Percentiles rank a stretch among this genome's conserved stretches.
These are phyloP conservation scores for Bothrops jararaca DNA, from an alignment of 2,113 vertebrate genomes.

Conservation along the genomic window DNA sequence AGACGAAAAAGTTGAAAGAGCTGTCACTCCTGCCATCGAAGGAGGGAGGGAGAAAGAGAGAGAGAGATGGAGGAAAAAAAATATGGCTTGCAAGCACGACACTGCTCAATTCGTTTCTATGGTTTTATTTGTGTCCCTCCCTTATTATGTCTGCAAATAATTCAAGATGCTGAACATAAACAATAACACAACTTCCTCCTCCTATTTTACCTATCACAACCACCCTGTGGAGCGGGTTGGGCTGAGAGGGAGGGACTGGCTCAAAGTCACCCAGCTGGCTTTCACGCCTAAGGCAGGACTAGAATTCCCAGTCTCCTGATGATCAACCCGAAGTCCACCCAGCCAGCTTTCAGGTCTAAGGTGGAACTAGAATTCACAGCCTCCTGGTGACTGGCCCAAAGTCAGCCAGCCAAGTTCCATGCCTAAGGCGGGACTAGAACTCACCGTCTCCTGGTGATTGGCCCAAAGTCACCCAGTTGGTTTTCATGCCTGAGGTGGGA, in stretches of 20 bases:
- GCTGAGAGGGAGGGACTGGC: neutral
- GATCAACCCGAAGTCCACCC: too few species aligned
- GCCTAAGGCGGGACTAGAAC: too few species aligned
- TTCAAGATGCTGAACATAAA: too few species aligned
- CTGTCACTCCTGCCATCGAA: constrained; percentile 85
- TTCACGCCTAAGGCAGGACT: too few species aligned
- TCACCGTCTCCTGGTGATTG: neutral
- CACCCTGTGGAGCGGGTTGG: too few species aligned
- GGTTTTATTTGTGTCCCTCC: too few species aligned
- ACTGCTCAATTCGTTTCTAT: too few species aligned
- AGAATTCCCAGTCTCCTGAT: too few species aligned
- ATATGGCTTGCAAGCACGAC: rapidly evolving
- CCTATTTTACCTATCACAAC: too few species aligned
- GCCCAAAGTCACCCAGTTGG: neutral
- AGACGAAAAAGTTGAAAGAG: constrained; percentile 96
- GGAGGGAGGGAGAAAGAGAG: neutral
- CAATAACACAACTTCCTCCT: too few species aligned
- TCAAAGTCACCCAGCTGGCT: neutral
- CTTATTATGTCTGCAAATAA: too few species aligned
- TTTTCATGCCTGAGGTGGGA: too few species aligned
- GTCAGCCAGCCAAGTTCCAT: neutral
- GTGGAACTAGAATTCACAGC: neutral
- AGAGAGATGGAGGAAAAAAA: neutral
- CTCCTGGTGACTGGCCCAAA: neutral
- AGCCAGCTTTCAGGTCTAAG: neutral